Evolutionary conservation across 2,797 vertebrate genomes (phyloP).

Genomic region (Todus mexicanus): DNA sequence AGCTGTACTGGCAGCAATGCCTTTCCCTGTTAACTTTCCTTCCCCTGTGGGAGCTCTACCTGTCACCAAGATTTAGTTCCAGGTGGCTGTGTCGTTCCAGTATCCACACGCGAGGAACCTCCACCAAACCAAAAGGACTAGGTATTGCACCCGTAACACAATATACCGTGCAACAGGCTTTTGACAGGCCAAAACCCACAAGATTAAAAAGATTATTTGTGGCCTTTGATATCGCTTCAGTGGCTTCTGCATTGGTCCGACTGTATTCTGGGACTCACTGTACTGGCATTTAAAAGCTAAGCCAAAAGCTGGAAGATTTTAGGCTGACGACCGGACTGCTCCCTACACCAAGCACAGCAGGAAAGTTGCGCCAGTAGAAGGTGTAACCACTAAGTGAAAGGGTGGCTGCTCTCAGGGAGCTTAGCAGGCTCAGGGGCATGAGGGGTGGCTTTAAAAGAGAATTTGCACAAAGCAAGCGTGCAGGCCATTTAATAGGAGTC

Average conservation of each 20-base stretch:
- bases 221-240: not conserved
- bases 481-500: not conserved
- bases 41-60: not conserved
- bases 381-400: not conserved
- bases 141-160: fast-evolving
- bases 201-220: not conserved
- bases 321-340: not conserved
- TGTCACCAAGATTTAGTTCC: constrained; percentile 40
- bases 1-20: not conserved
- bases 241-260: not conserved
- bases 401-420: not conserved
- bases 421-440: not conserved
- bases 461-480: not conserved
- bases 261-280: not conserved
- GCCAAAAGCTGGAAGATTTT: not conserved
- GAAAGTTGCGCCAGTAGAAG: not conserved
- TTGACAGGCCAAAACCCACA: not conserved
- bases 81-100: not conserved
- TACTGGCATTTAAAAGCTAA: not conserved
- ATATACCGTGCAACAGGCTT: fast-evolving
- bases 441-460: not conserved
- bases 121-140: not conserved
- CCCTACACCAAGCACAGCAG: not conserved
- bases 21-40: not conserved
- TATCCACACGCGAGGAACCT: not conserved